Base-by-base conservation (phyloP, 2,113 vertebrate species). In the Calidris pugnax region DNA sequence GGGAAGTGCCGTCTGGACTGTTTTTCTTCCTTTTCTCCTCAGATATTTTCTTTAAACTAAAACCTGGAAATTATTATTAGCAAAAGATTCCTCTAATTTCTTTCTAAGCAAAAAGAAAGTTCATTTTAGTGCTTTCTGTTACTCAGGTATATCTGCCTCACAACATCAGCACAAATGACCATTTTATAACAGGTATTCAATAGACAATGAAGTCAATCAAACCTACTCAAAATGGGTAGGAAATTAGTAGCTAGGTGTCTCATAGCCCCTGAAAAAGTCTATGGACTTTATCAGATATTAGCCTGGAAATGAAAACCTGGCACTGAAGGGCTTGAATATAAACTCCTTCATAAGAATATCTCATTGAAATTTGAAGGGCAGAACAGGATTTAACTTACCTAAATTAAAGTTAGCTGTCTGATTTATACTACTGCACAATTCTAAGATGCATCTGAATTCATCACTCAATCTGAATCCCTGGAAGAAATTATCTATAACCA, bases 311-410 rank as follows among this genome's bases (percentile, higher is more conserved):
- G 7, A 60, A 82, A 86, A 45, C 6, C 17, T 57, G 41, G 26
- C 0, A 0, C 37, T 53, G 43, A 41, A 33, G 13, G 12, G 5
- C 22, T 41, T 8, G 7, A 41, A 43, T 4, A n/a, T 33, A 72
- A 71, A 59, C 24, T 75, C 27, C 27, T 63, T 12, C 24, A 20
- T 41, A 23, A 55, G 62, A 41, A 20, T 47, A 37, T 18, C 41
- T 71, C 12, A 37, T 0, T 13, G 32, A 10, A 72, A 41, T 6
- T 21, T 27, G 17, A 72, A 63, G 19, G 39, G 35, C 45, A 89
- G 73, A 50, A 37, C 3, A 63, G 48, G 72, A 77, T 24, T 80
- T 14, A 39, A 14, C 9, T 23, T 48, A 23, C 64, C 47, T 30
- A 57, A 47, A 4, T 17, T 37, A 39, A 39, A 72, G 7, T 37